These are phyloP conservation scores for Tenebrosternarchus preto DNA, from an alignment of 2,113 vertebrate genomes.

Conservation along the genomic window DNA sequence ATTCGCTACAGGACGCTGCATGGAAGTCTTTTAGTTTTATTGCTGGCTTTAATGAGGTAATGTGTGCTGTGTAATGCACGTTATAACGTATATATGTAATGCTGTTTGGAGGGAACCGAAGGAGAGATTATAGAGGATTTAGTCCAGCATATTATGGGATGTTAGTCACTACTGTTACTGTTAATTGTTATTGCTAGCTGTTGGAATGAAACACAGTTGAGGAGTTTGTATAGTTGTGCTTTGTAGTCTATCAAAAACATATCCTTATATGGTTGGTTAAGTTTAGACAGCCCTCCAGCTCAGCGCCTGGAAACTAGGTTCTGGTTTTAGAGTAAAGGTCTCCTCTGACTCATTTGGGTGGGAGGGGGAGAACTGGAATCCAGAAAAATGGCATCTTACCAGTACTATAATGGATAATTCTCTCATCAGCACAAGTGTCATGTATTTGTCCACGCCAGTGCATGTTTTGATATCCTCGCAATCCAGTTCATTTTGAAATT, in stretches of 20 bases:
- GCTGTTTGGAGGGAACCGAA: background rate
- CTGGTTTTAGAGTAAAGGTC: slow-evolving; percentile 25
- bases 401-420: background rate
- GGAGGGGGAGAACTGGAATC: background rate
- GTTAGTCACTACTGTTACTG: slow-evolving; percentile 61
- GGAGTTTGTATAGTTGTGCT: slow-evolving; percentile 14
- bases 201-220: slow-evolving; percentile 64
- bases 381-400: background rate
- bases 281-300: slow-evolving; percentile 19
- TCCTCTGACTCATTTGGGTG: background rate
- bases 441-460: background rate
- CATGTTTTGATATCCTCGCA: background rate
- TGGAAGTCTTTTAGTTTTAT: background rate
- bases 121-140: background rate
- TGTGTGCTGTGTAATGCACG: background rate
- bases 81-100: background rate
- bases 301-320: background rate
- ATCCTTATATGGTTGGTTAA: background rate
- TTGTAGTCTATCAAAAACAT: too few species aligned
- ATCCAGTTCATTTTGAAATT: background rate
- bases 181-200: slow-evolving; percentile 36
- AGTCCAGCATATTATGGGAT: slow-evolving; percentile 39
- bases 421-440: background rate
- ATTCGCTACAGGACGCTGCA: background rate
- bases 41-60: background rate